phyloP scores from a whole-genome alignment of 2,797 vertebrate species.

The Halcyon leucocephala region DNA sequence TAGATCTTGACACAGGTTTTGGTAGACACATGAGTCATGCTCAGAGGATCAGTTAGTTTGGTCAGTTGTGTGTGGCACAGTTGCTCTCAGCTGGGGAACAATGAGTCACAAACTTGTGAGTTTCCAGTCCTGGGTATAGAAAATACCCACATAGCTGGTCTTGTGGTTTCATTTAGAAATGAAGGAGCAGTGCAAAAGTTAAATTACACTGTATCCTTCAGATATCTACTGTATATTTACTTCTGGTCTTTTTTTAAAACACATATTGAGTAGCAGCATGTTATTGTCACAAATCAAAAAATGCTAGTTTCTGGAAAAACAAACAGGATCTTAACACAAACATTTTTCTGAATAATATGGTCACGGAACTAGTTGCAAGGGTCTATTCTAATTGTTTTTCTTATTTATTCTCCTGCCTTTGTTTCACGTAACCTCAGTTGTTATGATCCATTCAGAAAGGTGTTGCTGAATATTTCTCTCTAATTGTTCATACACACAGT shows the following conservation, averaged over 20 bases:
- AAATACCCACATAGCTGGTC: background rate
- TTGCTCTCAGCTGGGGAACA: background rate
- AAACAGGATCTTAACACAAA: background rate
- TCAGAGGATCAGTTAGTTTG: background rate
- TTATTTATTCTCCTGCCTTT: background rate
- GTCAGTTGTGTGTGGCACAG: background rate
- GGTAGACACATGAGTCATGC: background rate
- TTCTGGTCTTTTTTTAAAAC: background rate
- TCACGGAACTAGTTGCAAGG: background rate
- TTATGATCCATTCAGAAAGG: background rate
- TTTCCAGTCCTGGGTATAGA: slow-evolving; percentile 40
- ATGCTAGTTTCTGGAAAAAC: background rate
- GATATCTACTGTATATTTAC: background rate
- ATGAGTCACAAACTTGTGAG: slow-evolving; percentile 50
- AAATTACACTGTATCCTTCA: background rate
- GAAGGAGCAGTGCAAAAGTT: background rate
- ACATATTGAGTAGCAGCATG: background rate
- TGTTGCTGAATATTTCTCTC: background rate
- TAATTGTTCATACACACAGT: background rate
- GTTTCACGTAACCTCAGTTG: background rate
- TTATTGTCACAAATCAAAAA: background rate
- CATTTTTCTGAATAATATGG: background rate
- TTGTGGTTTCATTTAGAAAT: background rate
- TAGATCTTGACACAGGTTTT: rapidly evolving
- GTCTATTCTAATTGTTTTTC: background rate